A percentile compares a stretch with the other conserved stretches of the same genome.
Evolutionary conservation across 2,888 invertebrate species (phyloP).

Genomic region (Gonocerus acuteangulatus): DNA sequence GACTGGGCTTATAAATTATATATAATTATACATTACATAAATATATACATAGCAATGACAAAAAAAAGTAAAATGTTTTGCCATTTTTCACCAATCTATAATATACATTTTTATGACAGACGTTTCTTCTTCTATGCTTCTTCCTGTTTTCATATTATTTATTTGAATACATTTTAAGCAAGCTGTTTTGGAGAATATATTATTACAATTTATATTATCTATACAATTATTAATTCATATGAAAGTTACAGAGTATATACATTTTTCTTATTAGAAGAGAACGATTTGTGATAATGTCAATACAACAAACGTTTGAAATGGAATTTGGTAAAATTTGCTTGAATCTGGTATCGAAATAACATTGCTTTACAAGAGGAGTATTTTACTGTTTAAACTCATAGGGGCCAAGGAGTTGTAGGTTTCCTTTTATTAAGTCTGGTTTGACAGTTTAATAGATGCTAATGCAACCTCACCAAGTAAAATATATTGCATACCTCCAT

Average conservation of each 20-base stretch:
- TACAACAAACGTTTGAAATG: too few relatives aligned
- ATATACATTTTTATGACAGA: constrained; percentile 1
- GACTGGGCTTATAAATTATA: constrained; percentile 18
- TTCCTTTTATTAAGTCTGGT: too few relatives aligned
- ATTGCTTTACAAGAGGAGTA: too few relatives aligned
- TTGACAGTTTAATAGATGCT: too few relatives aligned
- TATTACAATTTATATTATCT: neutral
- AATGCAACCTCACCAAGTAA: too few relatives aligned
- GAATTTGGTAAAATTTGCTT: too few relatives aligned
- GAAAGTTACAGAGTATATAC: neutral
- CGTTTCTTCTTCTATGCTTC: neutral
- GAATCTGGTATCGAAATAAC: too few relatives aligned
- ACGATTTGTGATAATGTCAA: too few relatives aligned
- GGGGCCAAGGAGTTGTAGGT: too few relatives aligned
- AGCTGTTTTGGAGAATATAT: neutral
- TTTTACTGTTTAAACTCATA: too few relatives aligned
- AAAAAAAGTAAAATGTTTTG: neutral
- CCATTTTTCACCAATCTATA: constrained; percentile 1
- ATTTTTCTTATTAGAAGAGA: too few relatives aligned
- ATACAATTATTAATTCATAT: neutral
- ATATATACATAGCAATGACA: constrained; percentile 8
- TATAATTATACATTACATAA: constrained; percentile 10
- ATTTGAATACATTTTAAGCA: neutral
- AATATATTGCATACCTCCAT: too few relatives aligned
- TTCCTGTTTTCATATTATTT: neutral